Evolutionary conservation across 2,888 invertebrate species (phyloP).

Genomic region (Catocala sponsa): DNA sequence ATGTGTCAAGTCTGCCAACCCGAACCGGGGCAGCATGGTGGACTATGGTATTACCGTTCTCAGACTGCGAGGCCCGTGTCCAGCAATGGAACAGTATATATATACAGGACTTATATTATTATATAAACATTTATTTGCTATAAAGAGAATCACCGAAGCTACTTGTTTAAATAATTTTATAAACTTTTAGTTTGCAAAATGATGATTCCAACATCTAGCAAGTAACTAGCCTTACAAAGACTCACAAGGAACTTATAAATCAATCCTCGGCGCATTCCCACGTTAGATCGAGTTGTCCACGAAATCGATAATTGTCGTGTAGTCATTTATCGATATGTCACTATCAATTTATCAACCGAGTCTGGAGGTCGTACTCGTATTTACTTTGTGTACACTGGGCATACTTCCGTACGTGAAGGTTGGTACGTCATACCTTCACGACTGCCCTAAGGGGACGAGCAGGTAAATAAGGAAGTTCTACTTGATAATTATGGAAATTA

Average conservation of each 20-base stretch:
- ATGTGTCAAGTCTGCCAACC: too few species aligned
- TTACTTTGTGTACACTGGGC: not conserved
- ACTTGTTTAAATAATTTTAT: too few species aligned
- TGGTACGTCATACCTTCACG: slow-evolving; percentile 3
- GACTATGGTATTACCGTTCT: too few species aligned
- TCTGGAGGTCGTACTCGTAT: slow-evolving; percentile 18
- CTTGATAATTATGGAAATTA: not conserved
- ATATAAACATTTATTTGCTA: too few species aligned
- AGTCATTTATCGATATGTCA: slow-evolving; percentile 26
- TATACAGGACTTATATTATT: too few species aligned
- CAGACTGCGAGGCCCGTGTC: too few species aligned
- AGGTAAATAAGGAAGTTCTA: slow-evolving; percentile 7
- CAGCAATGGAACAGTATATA: too few species aligned
- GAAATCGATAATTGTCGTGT: slow-evolving; percentile 11
- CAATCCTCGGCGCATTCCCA: slow-evolving; percentile 4
- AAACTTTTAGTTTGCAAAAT: too few species aligned
- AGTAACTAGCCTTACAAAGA: too few species aligned
- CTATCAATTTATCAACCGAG: slow-evolving; percentile 41
- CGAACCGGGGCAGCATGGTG: too few species aligned
- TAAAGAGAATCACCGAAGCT: too few species aligned
- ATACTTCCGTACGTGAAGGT: slow-evolving; percentile 8
- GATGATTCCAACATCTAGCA: too few species aligned
- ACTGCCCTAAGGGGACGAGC: slow-evolving; percentile 6
- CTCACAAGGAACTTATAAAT: not conserved
- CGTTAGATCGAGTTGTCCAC: slow-evolving; percentile 3